These are phyloP conservation scores for Lethenteron reissneri DNA, from an alignment of 2,113 vertebrate genomes.

Conservation along the genomic window DNA sequence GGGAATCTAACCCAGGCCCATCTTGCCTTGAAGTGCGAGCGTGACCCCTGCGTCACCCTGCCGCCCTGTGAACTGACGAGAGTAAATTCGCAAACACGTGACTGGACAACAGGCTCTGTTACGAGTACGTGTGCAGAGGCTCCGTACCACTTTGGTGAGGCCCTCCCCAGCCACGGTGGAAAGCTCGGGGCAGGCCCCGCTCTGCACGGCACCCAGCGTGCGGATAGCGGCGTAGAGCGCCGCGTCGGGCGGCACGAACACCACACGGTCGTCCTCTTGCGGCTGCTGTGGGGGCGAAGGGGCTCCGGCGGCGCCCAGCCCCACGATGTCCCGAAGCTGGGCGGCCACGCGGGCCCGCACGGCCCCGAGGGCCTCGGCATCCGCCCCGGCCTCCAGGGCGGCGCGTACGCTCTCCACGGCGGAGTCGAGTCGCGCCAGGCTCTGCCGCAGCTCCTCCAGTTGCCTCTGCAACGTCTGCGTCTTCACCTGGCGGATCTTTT, in stretches of 20 bases:
- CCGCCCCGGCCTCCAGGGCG: slow-evolving; percentile 71
- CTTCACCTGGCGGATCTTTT: slow-evolving; percentile 96
- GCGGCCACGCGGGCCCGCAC: slow-evolving; percentile 65
- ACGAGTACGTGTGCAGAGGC: no score
- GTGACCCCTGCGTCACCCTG: no score
- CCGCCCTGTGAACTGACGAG: no score
- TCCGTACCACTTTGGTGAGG: slow-evolving; percentile 27
- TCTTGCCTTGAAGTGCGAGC: no score
- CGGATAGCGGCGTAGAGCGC: slow-evolving; percentile 67
- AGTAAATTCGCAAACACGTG: no score
- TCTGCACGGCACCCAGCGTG: slow-evolving; percentile 83
- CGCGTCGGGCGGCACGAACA: slow-evolving; percentile 87
- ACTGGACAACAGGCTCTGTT: no score
- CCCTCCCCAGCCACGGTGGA: slow-evolving; percentile 84
- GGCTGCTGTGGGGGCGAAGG: slow-evolving; percentile 32
- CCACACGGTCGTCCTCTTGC: slow-evolving; percentile 75
- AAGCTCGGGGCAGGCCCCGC: slow-evolving; percentile 67
- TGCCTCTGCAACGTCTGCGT: slow-evolving; percentile 92
- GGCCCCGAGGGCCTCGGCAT: slow-evolving; percentile 67
- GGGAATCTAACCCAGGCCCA: no score
- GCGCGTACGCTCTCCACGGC: slow-evolving; percentile 79
- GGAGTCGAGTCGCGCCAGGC: slow-evolving; percentile 74
- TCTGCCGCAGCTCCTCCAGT: slow-evolving; percentile 85
- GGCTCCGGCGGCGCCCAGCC: slow-evolving; percentile 32
- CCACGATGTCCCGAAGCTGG: slow-evolving; percentile 89